A percentile compares a stretch with the other conserved stretches of the same genome.
phyloP scores from a whole-genome alignment of 2,888 invertebrate species.

The Myopa tessellatipennis region DNA sequence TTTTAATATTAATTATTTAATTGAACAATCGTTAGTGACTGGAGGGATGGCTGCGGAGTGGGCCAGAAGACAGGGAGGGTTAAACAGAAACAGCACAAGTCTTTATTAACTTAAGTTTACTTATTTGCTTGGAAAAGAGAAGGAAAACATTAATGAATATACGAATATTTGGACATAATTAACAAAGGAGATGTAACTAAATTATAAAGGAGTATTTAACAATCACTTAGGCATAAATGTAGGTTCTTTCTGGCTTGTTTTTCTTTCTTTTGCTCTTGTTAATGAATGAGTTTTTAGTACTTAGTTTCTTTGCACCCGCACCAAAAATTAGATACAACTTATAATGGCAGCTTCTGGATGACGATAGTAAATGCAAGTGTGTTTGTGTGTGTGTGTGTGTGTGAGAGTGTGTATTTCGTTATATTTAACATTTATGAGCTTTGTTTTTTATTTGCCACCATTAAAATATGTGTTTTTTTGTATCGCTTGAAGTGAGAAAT shows the following conservation, averaged over 20 bases:
- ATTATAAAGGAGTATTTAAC: no score
- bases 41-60: no score
- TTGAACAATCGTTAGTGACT: no score
- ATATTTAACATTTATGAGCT: constrained; percentile 16
- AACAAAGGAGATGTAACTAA: no score
- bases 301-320: constrained; percentile 13
- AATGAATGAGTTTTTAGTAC: constrained; percentile 39
- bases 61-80: no score
- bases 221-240: no score
- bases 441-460: constrained; percentile 22
- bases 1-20: no score
- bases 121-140: no score
- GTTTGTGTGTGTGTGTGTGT: not conserved
- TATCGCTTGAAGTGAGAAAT: constrained; percentile 29
- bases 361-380: not conserved
- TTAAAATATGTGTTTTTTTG: not conserved
- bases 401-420: constrained; percentile 5
- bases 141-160: no score
- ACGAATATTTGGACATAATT: no score
- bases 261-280: not conserved
- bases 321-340: constrained; percentile 36
- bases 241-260: not conserved
- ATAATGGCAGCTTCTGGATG: not conserved
- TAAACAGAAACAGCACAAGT: no score
- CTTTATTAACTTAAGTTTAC: no score